Evolutionary conservation across 1,140 invertebrate genomes (phyloP).

Genomic region (Pristionchus pacificus): DNA sequence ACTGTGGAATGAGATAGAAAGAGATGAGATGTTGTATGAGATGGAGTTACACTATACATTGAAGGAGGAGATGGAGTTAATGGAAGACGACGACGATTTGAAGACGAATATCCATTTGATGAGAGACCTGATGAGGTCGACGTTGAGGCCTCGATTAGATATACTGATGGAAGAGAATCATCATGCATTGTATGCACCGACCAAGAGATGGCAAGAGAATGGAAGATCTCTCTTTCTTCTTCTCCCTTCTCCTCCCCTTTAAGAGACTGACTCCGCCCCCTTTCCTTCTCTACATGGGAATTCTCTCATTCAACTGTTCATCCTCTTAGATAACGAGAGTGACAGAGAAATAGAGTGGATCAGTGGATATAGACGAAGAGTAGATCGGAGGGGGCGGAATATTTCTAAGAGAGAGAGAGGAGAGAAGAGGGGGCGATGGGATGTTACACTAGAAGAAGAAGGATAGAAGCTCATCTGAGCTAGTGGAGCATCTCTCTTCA

Average conservation of each 20-base stretch:
- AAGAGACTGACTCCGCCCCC: neutral
- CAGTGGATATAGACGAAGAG: neutral
- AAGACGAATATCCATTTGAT: too few species aligned
- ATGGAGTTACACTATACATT: too few species aligned
- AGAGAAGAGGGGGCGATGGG: neutral
- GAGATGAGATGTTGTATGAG: neutral
- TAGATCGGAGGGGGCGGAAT: neutral
- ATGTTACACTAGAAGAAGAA: neutral
- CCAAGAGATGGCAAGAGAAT: too few species aligned
- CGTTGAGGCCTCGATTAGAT: too few species aligned
- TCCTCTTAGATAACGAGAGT: neutral
- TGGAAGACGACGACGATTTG: neutral
- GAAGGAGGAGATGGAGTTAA: neutral
- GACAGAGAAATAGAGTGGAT: neutral
- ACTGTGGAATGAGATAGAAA: neutral
- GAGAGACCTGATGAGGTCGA: too few species aligned
- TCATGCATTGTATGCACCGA: too few species aligned
- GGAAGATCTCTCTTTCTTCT: neutral
- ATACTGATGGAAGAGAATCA: too few species aligned
- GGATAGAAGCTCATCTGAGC: too few species aligned
- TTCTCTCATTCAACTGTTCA: too few species aligned
- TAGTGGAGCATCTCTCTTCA: too few species aligned
- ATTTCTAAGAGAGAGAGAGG: neutral
- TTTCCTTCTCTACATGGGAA: neutral
- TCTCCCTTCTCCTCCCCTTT: neutral